Percentiles rank a stretch among this genome's conserved stretches.
Conservation (phyloP, 2,888 invertebrate genomes). For the Pristionchus exspectatus region DNA sequence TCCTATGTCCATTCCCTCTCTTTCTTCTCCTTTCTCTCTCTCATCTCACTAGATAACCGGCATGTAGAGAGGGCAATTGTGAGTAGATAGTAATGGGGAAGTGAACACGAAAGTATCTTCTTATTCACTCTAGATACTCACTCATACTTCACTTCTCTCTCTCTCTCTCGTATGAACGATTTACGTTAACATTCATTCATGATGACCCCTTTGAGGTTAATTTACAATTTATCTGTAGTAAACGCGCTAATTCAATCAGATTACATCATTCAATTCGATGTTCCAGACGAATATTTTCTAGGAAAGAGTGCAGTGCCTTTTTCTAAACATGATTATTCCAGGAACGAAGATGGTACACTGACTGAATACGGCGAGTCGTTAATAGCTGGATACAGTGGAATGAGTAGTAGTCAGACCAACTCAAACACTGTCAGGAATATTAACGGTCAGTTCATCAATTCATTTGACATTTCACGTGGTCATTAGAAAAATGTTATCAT, state of each 20-base stretch:
- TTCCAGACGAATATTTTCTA: not conserved
- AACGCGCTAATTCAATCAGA: not conserved
- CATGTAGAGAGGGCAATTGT: conserved; percentile 5
- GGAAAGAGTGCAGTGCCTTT: not conserved
- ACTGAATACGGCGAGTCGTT: conserved; percentile 44
- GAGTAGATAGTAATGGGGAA: conserved; percentile 1
- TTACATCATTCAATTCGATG: not conserved
- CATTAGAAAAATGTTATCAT: not conserved
- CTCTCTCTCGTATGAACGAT: not conserved
- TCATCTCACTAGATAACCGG: not conserved
- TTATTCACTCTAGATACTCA: not conserved
- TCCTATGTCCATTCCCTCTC: not conserved
- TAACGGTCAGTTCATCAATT: not conserved
- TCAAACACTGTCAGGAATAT: conserved; percentile 46
- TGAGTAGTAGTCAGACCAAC: not conserved
- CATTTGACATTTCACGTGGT: not conserved
- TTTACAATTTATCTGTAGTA: not conserved
- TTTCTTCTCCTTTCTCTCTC: not conserved
- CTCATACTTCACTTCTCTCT: conserved; percentile 13
- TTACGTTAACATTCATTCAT: not conserved
- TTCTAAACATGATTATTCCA: not conserved
- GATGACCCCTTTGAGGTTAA: not conserved
- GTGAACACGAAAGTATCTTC: not conserved
- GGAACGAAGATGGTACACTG: conserved; percentile 52
- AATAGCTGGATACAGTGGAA: conserved; percentile 47